Evolutionary conservation across 2,888 invertebrate genomes (phyloP).

Genomic region (Carterocephalus palaemon): DNA sequence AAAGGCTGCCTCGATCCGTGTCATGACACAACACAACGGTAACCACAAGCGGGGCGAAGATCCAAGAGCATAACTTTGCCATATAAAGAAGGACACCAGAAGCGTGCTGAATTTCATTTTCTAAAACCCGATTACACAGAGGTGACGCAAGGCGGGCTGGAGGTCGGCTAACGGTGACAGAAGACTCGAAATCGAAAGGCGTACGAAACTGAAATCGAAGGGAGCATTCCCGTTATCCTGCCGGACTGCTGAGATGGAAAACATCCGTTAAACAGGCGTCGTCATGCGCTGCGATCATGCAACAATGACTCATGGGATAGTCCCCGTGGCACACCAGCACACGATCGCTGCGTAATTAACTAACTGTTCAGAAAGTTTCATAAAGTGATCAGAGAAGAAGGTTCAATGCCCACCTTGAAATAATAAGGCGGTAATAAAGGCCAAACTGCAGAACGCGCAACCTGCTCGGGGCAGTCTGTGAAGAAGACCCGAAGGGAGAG

Average conservation of each 20-base stretch:
- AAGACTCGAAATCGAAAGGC: conserved; percentile 73
- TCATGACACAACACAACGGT: conserved; percentile 39
- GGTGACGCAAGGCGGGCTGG: conserved; percentile 60
- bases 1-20: conserved; percentile 31
- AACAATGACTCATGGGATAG: conserved; percentile 39
- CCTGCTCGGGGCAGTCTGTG: conserved; percentile 1
- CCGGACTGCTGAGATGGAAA: conserved; percentile 65
- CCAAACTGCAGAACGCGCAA: conserved; percentile 15
- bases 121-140: conserved; percentile 73
- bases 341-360: conserved; percentile 1
- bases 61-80: conserved; percentile 58
- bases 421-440: too few relatives aligned
- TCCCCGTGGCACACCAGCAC: conserved; percentile 21
- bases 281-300: conserved; percentile 54
- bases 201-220: conserved; percentile 73
- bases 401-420: conserved; percentile 13
- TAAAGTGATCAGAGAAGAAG: conserved; percentile 2
- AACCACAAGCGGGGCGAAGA: conserved; percentile 40
- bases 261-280: conserved; percentile 63
- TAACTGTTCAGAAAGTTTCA: conserved; percentile 13
- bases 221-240: conserved; percentile 74
- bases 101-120: conserved; percentile 73
- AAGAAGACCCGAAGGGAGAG: neutral
- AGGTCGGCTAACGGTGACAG: conserved; percentile 64
- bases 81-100: conserved; percentile 68